Conservation (phyloP, 53 echinoderm and acorn worm species). For the Stichopus horrens region DNA sequence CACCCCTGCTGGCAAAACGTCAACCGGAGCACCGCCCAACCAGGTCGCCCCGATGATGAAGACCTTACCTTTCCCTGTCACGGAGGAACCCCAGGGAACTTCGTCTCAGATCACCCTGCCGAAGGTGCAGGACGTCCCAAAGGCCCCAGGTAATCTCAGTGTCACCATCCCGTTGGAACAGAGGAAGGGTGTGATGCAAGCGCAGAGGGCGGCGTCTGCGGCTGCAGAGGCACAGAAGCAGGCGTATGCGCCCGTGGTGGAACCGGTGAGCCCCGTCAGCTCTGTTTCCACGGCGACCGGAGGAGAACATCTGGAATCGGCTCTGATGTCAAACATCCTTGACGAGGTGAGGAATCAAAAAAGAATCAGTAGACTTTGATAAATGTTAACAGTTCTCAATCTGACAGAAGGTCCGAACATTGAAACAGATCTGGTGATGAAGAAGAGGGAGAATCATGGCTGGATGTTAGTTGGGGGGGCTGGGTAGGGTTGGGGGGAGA, state of each 20-base stretch:
- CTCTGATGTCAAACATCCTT: constrained; percentile 34
- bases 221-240: background rate
- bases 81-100: constrained; percentile 30
- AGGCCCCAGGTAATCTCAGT: constrained; percentile 35
- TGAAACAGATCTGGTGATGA: too few relatives aligned
- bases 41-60: constrained; percentile 41
- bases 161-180: constrained; percentile 38
- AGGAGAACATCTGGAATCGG: constrained; percentile 27
- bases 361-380: too few relatives aligned
- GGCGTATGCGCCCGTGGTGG: constrained; percentile 33
- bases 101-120: constrained; percentile 33
- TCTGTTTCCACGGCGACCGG: constrained; percentile 9
- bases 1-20: background rate
- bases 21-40: constrained; percentile 23
- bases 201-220: background rate
- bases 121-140: constrained; percentile 27
- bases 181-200: constrained; percentile 32
- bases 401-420: too few relatives aligned
- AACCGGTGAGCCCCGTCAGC: constrained; percentile 42
- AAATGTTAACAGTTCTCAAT: too few relatives aligned
- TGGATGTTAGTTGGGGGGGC: too few relatives aligned
- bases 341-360: constrained; percentile 32
- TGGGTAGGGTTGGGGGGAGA: too few relatives aligned
- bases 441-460: too few relatives aligned
- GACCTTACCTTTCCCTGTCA: constrained; percentile 31